These are phyloP conservation scores for Nephrotoma appendiculata DNA, from an alignment of 2,888 invertebrate genomes.

Conservation along the genomic window DNA sequence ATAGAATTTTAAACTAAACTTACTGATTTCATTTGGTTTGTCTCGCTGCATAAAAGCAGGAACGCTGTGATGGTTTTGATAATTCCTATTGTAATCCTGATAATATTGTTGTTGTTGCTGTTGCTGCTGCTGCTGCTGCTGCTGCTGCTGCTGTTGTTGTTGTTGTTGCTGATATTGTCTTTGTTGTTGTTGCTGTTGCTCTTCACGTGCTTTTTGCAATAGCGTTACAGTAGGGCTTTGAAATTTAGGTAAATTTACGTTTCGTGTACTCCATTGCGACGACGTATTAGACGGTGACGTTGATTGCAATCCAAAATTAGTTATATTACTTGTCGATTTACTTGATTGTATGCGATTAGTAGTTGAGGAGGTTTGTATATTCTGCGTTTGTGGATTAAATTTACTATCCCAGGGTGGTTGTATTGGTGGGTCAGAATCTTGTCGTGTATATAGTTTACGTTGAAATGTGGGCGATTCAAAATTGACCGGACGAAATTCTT, in stretches of 20 bases:
- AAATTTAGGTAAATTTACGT: constrained; percentile 47
- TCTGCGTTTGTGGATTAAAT: neutral
- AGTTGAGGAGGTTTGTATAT: neutral
- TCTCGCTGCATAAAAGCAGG: constrained; percentile 1
- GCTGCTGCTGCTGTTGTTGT: neutral
- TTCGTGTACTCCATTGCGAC: neutral
- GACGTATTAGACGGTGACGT: neutral
- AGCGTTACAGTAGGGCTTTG: constrained; percentile 80
- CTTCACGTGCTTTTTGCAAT: constrained; percentile 60
- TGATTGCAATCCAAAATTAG: constrained; percentile 26
- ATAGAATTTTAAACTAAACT: constrained; percentile 21
- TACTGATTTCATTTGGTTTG: constrained; percentile 47
- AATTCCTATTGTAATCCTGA: neutral
- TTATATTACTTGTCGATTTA: constrained; percentile 44
- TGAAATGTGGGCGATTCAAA: constrained; percentile 53
- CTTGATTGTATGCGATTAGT: constrained; percentile 31
- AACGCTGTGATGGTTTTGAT: neutral
- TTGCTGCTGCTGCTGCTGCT: neutral
- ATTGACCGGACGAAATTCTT: constrained; percentile 65
- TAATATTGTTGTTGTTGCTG: neutral
- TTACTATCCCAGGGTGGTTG: constrained; percentile 19
- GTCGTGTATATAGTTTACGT: constrained; percentile 28
- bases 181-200: neutral
- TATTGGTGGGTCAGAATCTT: constrained; percentile 12
- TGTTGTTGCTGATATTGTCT: neutral